Conservation (phyloP, 1,140 invertebrate genomes). For the Spodoptera frugiperda region DNA sequence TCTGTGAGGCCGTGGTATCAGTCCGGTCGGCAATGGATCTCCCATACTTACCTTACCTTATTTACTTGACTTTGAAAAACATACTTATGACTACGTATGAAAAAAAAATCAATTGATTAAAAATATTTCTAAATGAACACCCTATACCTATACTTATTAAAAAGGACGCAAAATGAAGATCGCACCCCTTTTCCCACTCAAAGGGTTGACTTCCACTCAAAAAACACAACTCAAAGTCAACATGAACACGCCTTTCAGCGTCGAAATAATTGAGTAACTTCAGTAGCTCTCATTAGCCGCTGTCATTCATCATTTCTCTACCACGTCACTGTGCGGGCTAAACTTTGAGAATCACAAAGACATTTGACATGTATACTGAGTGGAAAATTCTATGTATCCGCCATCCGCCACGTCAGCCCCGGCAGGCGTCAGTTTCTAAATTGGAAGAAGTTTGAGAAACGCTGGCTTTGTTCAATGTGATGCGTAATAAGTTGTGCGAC, state of each 20-base stretch:
- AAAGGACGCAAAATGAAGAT: too few relatives aligned
- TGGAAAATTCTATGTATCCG: constrained; percentile 44
- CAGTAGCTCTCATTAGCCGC: constrained; percentile 50
- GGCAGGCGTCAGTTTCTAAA: constrained; percentile 11
- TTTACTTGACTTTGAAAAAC: too few relatives aligned
- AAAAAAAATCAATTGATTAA: too few relatives aligned
- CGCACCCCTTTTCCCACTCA: neutral
- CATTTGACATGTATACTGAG: constrained; percentile 39
- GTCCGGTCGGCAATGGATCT: too few relatives aligned
- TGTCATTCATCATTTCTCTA: constrained; percentile 56
- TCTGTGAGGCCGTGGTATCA: too few relatives aligned
- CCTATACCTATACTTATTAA: too few relatives aligned
- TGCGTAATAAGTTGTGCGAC: constrained; percentile 31
- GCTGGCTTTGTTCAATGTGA: constrained; percentile 30
- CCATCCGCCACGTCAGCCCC: neutral
- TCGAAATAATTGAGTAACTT: constrained; percentile 60
- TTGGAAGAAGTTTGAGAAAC: constrained; percentile 35
- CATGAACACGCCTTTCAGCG: constrained; percentile 2
- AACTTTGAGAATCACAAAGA: constrained; percentile 39
- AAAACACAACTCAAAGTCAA: constrained; percentile 9
- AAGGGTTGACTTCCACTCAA: neutral
- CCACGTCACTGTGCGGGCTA: constrained; percentile 35
- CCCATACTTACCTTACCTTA: too few relatives aligned
- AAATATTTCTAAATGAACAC: too few relatives aligned
- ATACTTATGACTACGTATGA: too few relatives aligned